Percentiles rank a stretch among this genome's conserved stretches.
Evolutionary conservation across 2,888 invertebrate species (phyloP).

Genomic region (Crematogaster levior): DNA sequence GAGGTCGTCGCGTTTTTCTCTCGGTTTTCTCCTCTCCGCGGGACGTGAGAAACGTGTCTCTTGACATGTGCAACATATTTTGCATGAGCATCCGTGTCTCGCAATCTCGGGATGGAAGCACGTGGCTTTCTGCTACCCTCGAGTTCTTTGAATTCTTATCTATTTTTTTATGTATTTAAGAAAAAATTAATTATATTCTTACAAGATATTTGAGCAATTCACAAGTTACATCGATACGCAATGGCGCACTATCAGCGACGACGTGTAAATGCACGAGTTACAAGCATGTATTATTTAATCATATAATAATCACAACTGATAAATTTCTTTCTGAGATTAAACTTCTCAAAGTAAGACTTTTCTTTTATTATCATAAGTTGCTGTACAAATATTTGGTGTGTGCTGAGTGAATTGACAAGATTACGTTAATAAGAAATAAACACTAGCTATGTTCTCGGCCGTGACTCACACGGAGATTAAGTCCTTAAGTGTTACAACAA

Average conservation of each 20-base stretch:
- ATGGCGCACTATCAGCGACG: not conserved
- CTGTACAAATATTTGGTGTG: not conserved
- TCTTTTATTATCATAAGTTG: too few relatives aligned
- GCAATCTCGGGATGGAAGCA: not conserved
- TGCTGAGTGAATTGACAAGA: not conserved
- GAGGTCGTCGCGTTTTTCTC: conserved; percentile 29
- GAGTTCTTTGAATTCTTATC: not conserved
- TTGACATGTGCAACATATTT: conserved; percentile 14
- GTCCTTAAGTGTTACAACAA: conserved; percentile 15
- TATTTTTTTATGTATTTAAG: not conserved
- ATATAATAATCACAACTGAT: not conserved
- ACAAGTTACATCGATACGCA: not conserved
- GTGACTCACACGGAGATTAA: conserved; percentile 42
- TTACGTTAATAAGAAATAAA: conserved; percentile 36
- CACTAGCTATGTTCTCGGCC: conserved; percentile 30
- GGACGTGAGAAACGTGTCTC: conserved; percentile 40
- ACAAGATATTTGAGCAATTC: not conserved
- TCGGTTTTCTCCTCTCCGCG: conserved; percentile 9
- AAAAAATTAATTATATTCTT: not conserved
- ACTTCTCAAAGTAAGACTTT: too few relatives aligned
- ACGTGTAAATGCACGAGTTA: not conserved
- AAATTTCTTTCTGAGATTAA: not conserved
- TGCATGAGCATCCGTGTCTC: not conserved
- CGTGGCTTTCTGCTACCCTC: not conserved
- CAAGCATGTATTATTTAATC: not conserved